phyloP scores from a whole-genome alignment of 1,140 invertebrate species.

The Chionoecetes opilio region DNA sequence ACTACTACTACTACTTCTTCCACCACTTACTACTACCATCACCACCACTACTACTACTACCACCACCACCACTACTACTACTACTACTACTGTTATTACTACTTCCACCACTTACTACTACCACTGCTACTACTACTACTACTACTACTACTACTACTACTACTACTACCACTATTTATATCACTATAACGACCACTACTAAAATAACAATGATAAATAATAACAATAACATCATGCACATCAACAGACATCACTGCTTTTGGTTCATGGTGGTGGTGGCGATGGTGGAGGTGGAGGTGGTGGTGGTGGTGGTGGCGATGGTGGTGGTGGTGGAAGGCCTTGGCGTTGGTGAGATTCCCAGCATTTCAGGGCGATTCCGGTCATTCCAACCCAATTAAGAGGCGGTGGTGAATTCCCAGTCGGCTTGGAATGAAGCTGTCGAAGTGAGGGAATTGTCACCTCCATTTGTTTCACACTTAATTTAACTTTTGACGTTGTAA shows the following conservation, averaged over 20 bases:
- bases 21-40: too few species aligned
- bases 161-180: too few species aligned
- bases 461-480: conserved; percentile 11
- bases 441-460: neutral
- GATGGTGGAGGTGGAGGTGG: neutral
- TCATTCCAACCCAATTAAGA: conserved; percentile 1
- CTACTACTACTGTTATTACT: too few species aligned
- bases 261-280: too few species aligned
- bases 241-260: too few species aligned
- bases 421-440: neutral
- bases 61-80: neutral
- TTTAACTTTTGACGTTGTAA: conserved; percentile 2
- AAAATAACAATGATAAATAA: too few species aligned
- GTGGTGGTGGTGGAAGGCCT: too few species aligned
- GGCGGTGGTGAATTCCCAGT: neutral
- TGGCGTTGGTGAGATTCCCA: neutral
- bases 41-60: conserved; percentile 8
- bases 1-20: neutral
- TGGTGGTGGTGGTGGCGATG: neutral
- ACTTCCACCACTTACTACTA: too few species aligned
- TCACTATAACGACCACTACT: too few species aligned
- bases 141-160: neutral
- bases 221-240: too few species aligned
- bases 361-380: neutral
- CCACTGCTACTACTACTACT: neutral